These are phyloP conservation scores for Panagrolaimus sp. DNA, from an alignment of 1,140 invertebrate species.

Conservation along the genomic window DNA sequence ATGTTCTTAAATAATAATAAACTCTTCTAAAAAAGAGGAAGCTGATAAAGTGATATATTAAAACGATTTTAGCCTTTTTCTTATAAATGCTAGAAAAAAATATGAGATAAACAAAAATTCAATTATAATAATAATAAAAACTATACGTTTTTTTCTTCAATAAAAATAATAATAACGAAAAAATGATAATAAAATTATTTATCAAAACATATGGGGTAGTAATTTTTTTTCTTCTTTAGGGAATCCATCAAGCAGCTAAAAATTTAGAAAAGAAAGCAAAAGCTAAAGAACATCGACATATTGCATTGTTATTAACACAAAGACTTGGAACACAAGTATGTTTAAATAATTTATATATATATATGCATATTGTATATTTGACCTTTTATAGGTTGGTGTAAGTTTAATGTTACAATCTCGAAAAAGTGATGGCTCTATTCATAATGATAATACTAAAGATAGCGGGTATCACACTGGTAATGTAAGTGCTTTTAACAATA, in stretches of 20 bases:
- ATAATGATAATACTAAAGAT: conserved; percentile 28
- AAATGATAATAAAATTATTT: too few species aligned
- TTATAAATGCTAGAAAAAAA: too few species aligned
- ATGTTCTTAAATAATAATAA: too few species aligned
- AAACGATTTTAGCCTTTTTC: too few species aligned
- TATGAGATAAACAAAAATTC: too few species aligned
- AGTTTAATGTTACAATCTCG: conserved; percentile 52
- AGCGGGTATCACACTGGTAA: conserved; percentile 40
- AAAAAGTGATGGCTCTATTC: conserved; percentile 17
- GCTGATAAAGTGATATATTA: too few species aligned
- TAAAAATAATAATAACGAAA: too few species aligned
- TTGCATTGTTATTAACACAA: conserved; percentile 54
- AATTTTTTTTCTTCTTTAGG: conserved; percentile 34
- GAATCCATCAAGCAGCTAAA: conserved; percentile 57
- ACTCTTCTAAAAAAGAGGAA: too few species aligned
- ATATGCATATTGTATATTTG: conserved; percentile 8
- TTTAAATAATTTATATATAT: conserved; percentile 8
- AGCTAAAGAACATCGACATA: conserved; percentile 57
- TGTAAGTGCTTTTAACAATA: conserved; percentile 23
- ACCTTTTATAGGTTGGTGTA: conserved; percentile 50
- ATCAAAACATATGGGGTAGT: too few species aligned
- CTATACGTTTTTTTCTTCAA: too few species aligned
- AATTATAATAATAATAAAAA: too few species aligned
- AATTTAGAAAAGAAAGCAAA: conserved; percentile 57
- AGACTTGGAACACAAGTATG: conserved; percentile 54